Conservation (phyloP, 2,888 invertebrate species). For the Chaetogeoica ovagalla region DNA sequence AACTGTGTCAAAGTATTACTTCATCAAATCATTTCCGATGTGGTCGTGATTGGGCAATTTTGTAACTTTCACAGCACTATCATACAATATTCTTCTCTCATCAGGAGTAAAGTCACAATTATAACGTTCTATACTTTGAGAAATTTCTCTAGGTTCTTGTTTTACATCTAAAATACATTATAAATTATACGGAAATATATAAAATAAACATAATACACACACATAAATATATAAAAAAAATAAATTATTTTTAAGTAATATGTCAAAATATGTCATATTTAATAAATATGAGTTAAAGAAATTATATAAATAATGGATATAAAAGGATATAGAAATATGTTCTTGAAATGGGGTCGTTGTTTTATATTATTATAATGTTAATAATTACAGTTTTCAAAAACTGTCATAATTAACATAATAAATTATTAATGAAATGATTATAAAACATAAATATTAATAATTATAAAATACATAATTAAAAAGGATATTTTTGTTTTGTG, state of each 20-base stretch:
- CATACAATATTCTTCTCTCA: conserved; percentile 60
- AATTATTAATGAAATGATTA: conserved; percentile 3
- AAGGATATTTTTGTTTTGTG: conserved; percentile 40
- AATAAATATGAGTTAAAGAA: background rate
- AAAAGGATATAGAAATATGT: conserved; percentile 9
- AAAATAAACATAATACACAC: background rate
- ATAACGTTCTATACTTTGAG: conserved; percentile 60
- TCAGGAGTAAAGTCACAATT: conserved; percentile 60
- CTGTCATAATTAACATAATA: background rate
- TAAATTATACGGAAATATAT: background rate
- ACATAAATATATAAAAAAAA: background rate
- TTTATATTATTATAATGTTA: background rate
- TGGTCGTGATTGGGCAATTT: background rate
- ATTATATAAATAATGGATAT: background rate
- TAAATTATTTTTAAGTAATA: background rate
- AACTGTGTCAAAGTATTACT: conserved; percentile 1
- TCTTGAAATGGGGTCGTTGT: background rate
- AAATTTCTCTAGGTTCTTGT: conserved; percentile 55
- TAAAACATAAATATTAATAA: conserved; percentile 6
- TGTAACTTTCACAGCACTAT: conserved; percentile 59
- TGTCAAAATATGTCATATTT: background rate
- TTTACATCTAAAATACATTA: conserved; percentile 37
- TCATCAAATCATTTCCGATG: conserved; percentile 12
- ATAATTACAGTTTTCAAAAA: background rate
- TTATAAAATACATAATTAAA: conserved; percentile 24